Base-by-base conservation (phyloP, 2,888 invertebrate genomes). In the Andrena bucephala region DNA sequence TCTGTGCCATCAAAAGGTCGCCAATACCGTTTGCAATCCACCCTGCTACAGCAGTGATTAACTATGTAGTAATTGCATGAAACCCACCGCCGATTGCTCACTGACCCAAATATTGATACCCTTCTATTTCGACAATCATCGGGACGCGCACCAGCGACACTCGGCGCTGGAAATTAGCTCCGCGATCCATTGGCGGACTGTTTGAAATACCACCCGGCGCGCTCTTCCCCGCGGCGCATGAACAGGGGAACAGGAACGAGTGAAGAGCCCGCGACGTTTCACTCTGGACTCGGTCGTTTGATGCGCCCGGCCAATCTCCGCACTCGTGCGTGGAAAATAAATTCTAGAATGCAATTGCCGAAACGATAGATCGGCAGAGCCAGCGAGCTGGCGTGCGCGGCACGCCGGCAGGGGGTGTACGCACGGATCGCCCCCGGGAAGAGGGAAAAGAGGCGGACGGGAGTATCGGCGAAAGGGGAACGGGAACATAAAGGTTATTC, bases 401-500 rank as follows among this genome's bases (percentile, higher is more conserved):
- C 10, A 68, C 42, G 50, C 42, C 13, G 62, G 42, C 7, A 57
- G 69, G 68, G 7, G 36, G 16, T 24, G 54, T 20, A 24, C 16
- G 67, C 42, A 20, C 52, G 31, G 10, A 50, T 57, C 76, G 77
- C 27, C 68, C 59, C 70, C 50, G 68, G 60, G 60, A 72, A 75
- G 66, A 42, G 77, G 78, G 52, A 74, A 74, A 77, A 77, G 59
- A 77, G 66, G 72, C 72, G 72, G 52, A 57, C n/a, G 68, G 50
- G 57, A 54, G 62, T 66, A 75, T 77, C 29, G 80, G 48, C 68
- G 54, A 71, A 52, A 48, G 59, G 27, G 66, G 75, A 63, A 48
- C 10, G 6, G 71, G 52, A 52, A 42, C 36, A 81, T 78, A 77
- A 86, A 87, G 85, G 86, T 89, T 90, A 89, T 88, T 87, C 89